These are phyloP conservation scores for Tenebrosternarchus preto DNA, from an alignment of 2,113 vertebrate species.

Conservation along the genomic window DNA sequence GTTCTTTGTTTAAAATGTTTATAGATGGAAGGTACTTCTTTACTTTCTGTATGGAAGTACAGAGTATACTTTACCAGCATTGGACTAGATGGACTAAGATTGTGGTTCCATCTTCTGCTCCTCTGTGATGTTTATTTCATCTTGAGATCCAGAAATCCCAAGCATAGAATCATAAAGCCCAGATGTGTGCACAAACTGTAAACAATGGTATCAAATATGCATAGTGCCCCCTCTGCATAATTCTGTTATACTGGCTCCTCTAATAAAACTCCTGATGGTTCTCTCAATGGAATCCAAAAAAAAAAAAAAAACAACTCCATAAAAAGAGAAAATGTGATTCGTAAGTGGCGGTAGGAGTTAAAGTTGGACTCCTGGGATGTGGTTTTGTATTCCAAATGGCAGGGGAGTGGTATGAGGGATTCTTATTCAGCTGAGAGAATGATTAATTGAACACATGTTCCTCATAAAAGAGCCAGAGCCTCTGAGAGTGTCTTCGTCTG, in stretches of 20 bases:
- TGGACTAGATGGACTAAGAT: not conserved
- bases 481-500: conserved; percentile 38
- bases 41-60: too few relatives aligned
- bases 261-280: conserved; percentile 26
- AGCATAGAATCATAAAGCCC: not conserved
- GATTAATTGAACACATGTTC: conserved; percentile 55
- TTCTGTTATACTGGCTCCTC: conserved; percentile 41
- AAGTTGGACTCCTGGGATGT: not conserved
- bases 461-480: conserved; percentile 44
- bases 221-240: conserved; percentile 34
- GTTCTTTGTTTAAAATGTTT: too few relatives aligned
- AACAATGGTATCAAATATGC: conserved; percentile 38
- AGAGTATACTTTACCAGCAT: too few relatives aligned
- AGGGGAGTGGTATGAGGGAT: conserved; percentile 14
- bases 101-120: not conserved
- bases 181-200: conserved; percentile 18
- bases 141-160: conserved; percentile 3
- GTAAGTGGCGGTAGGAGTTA: not conserved
- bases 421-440: conserved; percentile 38
- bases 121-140: conserved; percentile 50
- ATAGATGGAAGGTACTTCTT: too few relatives aligned
- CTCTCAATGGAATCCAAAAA: conserved; percentile 22
- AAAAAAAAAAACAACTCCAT: not conserved
- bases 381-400: conserved; percentile 16
- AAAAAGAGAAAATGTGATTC: conserved; percentile 13